phyloP scores from a whole-genome alignment of 2,797 vertebrate species.

The Rhynchonycteris naso region DNA sequence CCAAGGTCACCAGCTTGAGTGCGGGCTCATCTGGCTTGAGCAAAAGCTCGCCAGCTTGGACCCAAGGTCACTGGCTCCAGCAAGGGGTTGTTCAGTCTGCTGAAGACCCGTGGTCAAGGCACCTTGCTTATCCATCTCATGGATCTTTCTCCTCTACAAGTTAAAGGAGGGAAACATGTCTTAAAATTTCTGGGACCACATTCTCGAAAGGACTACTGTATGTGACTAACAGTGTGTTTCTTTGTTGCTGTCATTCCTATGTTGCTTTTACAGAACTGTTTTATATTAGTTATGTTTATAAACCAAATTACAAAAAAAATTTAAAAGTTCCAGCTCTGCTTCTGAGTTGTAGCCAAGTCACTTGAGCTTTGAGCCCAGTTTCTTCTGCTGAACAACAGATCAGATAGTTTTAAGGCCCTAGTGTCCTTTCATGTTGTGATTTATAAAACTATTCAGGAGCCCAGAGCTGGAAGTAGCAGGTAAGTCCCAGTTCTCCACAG shows the following conservation, averaged over 20 bases:
- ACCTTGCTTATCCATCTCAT: not conserved
- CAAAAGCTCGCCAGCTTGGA: too few species aligned
- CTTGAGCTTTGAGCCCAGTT: not conserved
- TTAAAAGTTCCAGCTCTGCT: not conserved
- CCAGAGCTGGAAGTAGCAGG: not conserved
- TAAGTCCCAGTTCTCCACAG: constrained; percentile 45
- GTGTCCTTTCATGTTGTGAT: not conserved
- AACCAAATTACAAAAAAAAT: constrained; percentile 30
- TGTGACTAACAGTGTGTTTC: not conserved
- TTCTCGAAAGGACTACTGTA: constrained; percentile 3
- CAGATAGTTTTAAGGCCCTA: not conserved
- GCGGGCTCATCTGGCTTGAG: too few species aligned
- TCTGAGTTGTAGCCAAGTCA: constrained; percentile 13
- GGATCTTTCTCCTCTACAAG: not conserved
- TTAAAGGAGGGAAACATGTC: not conserved
- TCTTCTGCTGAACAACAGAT: constrained; percentile 38
- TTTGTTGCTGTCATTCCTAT: not conserved
- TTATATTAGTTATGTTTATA: constrained; percentile 26
- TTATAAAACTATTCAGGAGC: constrained; percentile 21
- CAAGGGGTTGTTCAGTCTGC: too few species aligned
- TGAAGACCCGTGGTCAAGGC: too few species aligned
- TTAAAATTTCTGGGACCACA: not conserved
- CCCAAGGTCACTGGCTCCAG: too few species aligned
- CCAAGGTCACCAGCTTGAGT: too few species aligned
- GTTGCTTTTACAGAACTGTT: not conserved